Evolutionary conservation across 2,113 vertebrate species (phyloP).

Genomic region (Cathartes aura): DNA sequence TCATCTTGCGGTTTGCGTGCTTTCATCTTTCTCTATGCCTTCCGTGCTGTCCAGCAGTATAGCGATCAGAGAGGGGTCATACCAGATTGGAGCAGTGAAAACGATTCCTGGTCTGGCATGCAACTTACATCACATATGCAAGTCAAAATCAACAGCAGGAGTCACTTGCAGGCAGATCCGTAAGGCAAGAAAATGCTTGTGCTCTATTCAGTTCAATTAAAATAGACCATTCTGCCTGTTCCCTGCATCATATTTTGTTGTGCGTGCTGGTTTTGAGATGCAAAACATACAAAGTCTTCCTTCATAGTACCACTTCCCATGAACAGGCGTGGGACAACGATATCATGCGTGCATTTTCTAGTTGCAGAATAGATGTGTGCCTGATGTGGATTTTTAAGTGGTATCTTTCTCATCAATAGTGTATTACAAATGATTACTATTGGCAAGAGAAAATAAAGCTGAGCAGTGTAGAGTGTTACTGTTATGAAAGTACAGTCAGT

Average conservation of each 20-base stretch:
- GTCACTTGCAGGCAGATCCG: background rate
- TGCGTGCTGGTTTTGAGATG: background rate
- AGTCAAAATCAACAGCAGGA: background rate
- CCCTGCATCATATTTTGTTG: fast-evolving
- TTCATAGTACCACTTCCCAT: fast-evolving
- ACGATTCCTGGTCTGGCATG: background rate
- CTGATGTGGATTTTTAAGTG: background rate
- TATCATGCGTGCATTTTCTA: fast-evolving
- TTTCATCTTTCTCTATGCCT: background rate
- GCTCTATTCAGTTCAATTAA: background rate
- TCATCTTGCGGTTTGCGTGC: background rate
- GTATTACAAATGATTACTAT: background rate
- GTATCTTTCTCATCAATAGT: background rate
- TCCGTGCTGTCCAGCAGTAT: background rate
- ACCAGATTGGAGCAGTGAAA: background rate
- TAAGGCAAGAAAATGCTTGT: background rate
- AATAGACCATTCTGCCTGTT: background rate
- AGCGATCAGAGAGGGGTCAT: background rate
- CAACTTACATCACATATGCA: background rate
- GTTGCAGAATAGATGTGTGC: background rate
- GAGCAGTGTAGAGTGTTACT: background rate
- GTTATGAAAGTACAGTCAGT: background rate
- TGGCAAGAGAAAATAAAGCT: background rate
- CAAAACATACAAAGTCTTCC: too few species aligned
- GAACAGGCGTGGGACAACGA: fast-evolving